phyloP scores from a whole-genome alignment of 2,888 invertebrate species.

The Torymus aiolomorphi region DNA sequence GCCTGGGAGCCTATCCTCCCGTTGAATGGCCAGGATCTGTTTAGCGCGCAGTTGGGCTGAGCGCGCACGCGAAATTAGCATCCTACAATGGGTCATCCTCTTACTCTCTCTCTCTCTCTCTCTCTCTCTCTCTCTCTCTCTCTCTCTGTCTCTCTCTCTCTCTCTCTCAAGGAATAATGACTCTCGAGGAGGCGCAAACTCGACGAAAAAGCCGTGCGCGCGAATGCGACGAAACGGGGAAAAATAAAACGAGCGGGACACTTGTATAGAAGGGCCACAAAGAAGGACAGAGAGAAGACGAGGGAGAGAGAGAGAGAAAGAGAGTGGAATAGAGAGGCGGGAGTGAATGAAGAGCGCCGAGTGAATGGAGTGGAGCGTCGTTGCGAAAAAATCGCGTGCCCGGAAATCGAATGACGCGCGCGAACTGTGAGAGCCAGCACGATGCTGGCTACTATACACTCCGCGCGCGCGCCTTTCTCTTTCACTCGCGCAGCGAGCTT shows the following conservation, averaged over 20 bases:
- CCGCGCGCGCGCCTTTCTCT: too few relatives aligned
- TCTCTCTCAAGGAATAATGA: neutral
- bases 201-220: neutral
- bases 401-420: slow-evolving; percentile 40
- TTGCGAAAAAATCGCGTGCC: slow-evolving; percentile 46
- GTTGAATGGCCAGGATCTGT: slow-evolving; percentile 27
- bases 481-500: too few relatives aligned
- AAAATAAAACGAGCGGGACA: neutral
- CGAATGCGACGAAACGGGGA: neutral
- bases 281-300: neutral
- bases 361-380: neutral
- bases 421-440: too few relatives aligned
- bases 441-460: too few relatives aligned
- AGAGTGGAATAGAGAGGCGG: slow-evolving; percentile 9
- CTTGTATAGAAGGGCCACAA: neutral
- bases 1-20: slow-evolving; percentile 13
- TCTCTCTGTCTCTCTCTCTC: too few relatives aligned
- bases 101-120: too few relatives aligned
- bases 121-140: too few relatives aligned
- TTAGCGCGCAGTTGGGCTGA: slow-evolving; percentile 11
- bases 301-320: slow-evolving; percentile 30
- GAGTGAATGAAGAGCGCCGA: neutral
- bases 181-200: slow-evolving; percentile 19
- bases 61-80: slow-evolving; percentile 39
- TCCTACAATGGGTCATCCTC: slow-evolving; percentile 27